Evolutionary conservation across 1,140 invertebrate genomes (phyloP).

Genomic region (Mylabris phalerata): DNA sequence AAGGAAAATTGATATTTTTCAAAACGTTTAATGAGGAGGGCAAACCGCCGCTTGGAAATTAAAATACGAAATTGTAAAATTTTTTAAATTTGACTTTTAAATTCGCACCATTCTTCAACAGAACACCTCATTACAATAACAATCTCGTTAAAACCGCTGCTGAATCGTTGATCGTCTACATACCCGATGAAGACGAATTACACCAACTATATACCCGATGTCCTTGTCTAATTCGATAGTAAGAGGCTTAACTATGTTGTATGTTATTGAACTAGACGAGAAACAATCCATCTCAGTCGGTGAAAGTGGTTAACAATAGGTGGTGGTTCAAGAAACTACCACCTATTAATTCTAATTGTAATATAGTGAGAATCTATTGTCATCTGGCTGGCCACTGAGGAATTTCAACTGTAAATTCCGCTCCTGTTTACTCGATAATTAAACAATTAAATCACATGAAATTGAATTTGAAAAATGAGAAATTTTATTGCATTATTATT

Average conservation of each 20-base stretch:
- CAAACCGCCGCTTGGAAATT: neutral
- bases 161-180: constrained; percentile 1
- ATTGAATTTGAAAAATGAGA: too few relatives aligned
- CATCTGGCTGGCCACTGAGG: constrained; percentile 9
- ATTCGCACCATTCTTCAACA: too few relatives aligned
- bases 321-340: too few relatives aligned
- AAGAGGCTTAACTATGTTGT: constrained; percentile 17
- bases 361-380: neutral
- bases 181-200: constrained; percentile 13
- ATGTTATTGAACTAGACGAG: constrained; percentile 13
- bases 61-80: neutral
- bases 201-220: neutral
- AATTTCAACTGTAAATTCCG: constrained; percentile 16
- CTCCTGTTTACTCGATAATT: constrained; percentile 19
- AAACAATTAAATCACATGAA: constrained; percentile 9
- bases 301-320: neutral
- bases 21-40: neutral
- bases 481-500: too few relatives aligned
- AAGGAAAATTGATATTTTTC: too few relatives aligned
- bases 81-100: too few relatives aligned
- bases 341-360: too few relatives aligned
- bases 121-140: constrained; percentile 5
- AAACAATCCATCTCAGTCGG: constrained; percentile 17
- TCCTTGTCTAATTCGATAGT: constrained; percentile 3
- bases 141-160: constrained; percentile 3